These are phyloP conservation scores for Oncorhynchus masou DNA, from an alignment of 2,113 vertebrate species.

Conservation along the genomic window DNA sequence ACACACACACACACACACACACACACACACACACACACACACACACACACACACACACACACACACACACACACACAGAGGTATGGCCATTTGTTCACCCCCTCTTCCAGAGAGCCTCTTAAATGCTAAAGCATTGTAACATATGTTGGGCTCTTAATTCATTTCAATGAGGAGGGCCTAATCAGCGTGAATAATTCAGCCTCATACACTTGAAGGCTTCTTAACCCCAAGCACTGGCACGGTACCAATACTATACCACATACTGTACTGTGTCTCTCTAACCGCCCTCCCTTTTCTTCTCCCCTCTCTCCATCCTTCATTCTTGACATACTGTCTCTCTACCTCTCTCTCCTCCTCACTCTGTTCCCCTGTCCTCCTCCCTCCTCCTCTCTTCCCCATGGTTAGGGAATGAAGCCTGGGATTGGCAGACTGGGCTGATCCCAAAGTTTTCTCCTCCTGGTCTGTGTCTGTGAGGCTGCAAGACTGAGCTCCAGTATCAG, in stretches of 20 bases:
- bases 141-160: slow-evolving; percentile 70
- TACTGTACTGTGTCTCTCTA: background rate
- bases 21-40: too few relatives aligned
- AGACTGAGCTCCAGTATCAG: too few relatives aligned
- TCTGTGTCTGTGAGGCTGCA: background rate
- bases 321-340: too few relatives aligned
- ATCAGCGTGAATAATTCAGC: slow-evolving; percentile 85
- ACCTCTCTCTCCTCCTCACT: background rate
- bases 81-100: slow-evolving; percentile 39
- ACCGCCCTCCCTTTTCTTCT: background rate
- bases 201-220: slow-evolving; percentile 43
- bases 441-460: background rate
- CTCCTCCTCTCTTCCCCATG: background rate
- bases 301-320: background rate
- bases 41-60: too few relatives aligned
- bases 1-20: too few relatives aligned
- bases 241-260: too few relatives aligned
- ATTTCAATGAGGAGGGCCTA: slow-evolving; percentile 79
- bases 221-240: background rate
- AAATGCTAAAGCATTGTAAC: slow-evolving; percentile 67
- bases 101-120: slow-evolving; percentile 62
- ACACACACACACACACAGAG: too few relatives aligned
- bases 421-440: background rate
- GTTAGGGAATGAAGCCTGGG: background rate
- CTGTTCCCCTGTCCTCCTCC: background rate